Evolutionary conservation across 2,113 vertebrate species (phyloP), one percentile per base, ranked within the genome.

Genomic region (Varanus salvator): DNA sequence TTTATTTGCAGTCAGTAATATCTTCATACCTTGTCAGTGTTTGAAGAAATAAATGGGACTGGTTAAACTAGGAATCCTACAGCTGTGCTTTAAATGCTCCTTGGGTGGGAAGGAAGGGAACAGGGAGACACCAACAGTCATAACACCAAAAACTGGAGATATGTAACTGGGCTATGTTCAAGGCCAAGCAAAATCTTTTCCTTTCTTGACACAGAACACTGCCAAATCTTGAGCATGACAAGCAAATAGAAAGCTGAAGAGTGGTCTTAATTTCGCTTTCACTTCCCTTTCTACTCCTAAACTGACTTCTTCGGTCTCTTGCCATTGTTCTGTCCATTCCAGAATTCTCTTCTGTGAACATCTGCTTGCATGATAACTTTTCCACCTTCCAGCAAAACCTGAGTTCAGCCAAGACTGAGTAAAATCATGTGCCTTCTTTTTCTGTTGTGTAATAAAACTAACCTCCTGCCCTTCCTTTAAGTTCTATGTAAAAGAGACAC

Each of bases 341-440:
- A 93, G 81, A 64, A 90, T 93, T 92, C 86, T 93, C 92, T 94
- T 91, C 92, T 92, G 93, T 94, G 91, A 90, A 92, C 92, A 71
- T 66, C 74, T 0, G 87, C 94, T 92, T 86, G 92, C 91, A 23
- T 91, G 93, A 95, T 94, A 93, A 93, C 94, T 94, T 96, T 95
- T 96, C 90, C 90, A 82, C 85, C 89, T 94, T 95, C 84, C 92
- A 75, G 89, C 86, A 92, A 94, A 96, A 96, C 74, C 92, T 95
- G 93, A 91, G 93, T 95, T 96, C 92, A 91, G 92, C 95, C 93
- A 94, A 96, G 96, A 96, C 96, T 92, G 95, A 96, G 96, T 96
- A 96, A 97, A 97, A 97, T 97, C 97, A 97, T 92, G 97, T 98
- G 97, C 97, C 97, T 98, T 97, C 97, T 96, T 97, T 95, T 95